These are phyloP conservation scores for Cryptocephalus primarius DNA, from an alignment of 2,888 invertebrate species.

Conservation along the genomic window DNA sequence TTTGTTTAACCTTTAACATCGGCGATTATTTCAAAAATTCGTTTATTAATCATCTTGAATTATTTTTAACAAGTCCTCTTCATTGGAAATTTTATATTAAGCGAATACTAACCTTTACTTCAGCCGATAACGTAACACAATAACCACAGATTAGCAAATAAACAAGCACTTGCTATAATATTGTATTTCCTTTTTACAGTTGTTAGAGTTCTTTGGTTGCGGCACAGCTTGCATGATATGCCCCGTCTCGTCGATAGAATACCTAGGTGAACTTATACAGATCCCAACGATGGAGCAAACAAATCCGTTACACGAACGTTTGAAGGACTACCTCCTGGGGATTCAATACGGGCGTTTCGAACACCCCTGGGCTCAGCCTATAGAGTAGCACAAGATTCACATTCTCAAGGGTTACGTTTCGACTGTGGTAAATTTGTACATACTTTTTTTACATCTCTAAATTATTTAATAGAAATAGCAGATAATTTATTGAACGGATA, in stretches of 20 bases:
- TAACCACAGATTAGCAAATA: too few species aligned
- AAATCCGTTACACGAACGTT: slow-evolving; percentile 59
- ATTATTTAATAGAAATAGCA: too few species aligned
- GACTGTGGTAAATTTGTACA: slow-evolving; percentile 9
- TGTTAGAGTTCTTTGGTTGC: slow-evolving; percentile 94
- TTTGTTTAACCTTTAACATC: too few species aligned
- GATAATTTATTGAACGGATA: too few species aligned
- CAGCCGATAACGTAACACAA: too few species aligned
- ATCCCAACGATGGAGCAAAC: slow-evolving; percentile 68
- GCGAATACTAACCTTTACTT: too few species aligned
- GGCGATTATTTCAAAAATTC: too few species aligned
- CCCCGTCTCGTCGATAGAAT: slow-evolving; percentile 80
- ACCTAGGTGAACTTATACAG: slow-evolving; percentile 52
- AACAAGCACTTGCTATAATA: too few species aligned
- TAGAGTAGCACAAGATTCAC: slow-evolving; percentile 37
- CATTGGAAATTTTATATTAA: too few species aligned
- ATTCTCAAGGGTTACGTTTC: slow-evolving; percentile 4
- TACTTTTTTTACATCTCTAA: too few species aligned
- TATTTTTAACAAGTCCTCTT: too few species aligned
- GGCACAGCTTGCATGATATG: slow-evolving; percentile 95
- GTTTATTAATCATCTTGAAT: too few species aligned
- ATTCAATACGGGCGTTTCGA: slow-evolving; percentile 83
- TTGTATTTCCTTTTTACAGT: slow-evolving; percentile 43
- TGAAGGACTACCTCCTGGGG: slow-evolving; percentile 67
- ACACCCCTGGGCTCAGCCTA: slow-evolving; percentile 67